Base-by-base conservation (phyloP, 2,888 invertebrate species). In the Lasioglossum villosulum region DNA sequence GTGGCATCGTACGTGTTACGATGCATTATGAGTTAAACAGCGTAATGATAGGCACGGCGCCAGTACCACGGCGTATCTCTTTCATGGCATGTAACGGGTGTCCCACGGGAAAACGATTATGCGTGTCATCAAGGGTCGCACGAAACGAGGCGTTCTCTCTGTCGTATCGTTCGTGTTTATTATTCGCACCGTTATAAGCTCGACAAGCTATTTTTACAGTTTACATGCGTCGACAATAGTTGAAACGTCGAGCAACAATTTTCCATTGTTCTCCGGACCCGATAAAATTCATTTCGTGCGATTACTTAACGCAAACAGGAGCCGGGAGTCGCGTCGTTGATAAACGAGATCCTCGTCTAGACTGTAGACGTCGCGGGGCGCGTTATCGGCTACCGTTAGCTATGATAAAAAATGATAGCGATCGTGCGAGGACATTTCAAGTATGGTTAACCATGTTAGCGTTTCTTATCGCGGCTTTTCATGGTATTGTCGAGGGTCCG, bases 1-100 rank as follows among this genome's bases (percentile, higher is more conserved):
- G 23, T 12, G n/a, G 87, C 85, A 84, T 87, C 87, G 84, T 91
- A 90, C 84, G 84, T 86, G 89, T 93, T 91, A 90, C 90, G 89
- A 89, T 90, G 91, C 91, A 91, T 92, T 91, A 92, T 89, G 93
- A 90, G 92, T 91, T 91, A 91, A 93, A 93, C 92, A 92, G 90
- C 92, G 92, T 92, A 93, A 94, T 93, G 93, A 93, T 93, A 94
- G 94, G 90, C 92, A 89, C 90, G 93, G 94, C 93, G 93, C 93
- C 93, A 93, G 92, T 87, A 90, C 86, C 86, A 85, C 87, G 82
- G 81, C 85, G 89, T 92, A 91, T 92, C 91, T 90, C 86, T 84
- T 34, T 75, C 72, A 52, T 56, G 39, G 37, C 42, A 82, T 71
- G 59, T 83, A 90, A 87, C 87, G 89, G 89, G 91, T 91, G 90